Conservation (phyloP, 1,140 invertebrate genomes). For the Hormaphis cornu region DNA sequence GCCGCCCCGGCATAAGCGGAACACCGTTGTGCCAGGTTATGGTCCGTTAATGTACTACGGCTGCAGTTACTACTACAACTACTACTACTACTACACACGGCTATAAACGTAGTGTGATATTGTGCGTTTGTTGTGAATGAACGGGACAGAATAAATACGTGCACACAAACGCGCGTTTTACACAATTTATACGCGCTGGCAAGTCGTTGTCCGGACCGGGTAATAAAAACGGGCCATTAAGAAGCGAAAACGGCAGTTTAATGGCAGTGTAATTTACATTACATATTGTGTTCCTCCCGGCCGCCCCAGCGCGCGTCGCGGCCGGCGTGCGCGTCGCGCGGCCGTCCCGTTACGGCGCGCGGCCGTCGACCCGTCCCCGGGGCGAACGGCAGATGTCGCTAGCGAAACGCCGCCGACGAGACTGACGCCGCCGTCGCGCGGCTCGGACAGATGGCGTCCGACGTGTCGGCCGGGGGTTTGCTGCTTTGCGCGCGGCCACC, state of each 20-base stretch:
- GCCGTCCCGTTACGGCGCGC: neutral
- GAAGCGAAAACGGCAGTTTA: constrained; percentile 29
- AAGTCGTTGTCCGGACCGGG: constrained; percentile 28
- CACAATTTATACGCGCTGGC: no score
- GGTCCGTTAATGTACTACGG: neutral
- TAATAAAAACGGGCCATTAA: constrained; percentile 32
- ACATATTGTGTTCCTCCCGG: no score
- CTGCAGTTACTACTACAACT: neutral
- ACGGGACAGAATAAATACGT: neutral
- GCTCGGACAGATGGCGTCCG: no score
- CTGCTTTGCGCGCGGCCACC: no score
- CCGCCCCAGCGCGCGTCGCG: neutral
- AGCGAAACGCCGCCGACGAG: no score
- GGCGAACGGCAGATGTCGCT: constrained; percentile 14
- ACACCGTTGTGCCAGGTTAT: constrained; percentile 25
- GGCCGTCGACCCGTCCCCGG: neutral
- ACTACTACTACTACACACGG: neutral
- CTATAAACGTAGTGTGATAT: neutral
- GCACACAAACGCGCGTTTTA: neutral
- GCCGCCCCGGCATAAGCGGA: neutral
- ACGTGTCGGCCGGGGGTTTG: neutral
- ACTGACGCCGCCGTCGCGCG: neutral
- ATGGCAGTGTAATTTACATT: constrained; percentile 32
- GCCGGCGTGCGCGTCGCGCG: neutral
- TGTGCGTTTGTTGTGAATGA: neutral